Evolutionary conservation across 2,113 vertebrate species (phyloP), one percentile per base, ranked within the genome.

Genomic region (Ammodramus savannarum): DNA sequence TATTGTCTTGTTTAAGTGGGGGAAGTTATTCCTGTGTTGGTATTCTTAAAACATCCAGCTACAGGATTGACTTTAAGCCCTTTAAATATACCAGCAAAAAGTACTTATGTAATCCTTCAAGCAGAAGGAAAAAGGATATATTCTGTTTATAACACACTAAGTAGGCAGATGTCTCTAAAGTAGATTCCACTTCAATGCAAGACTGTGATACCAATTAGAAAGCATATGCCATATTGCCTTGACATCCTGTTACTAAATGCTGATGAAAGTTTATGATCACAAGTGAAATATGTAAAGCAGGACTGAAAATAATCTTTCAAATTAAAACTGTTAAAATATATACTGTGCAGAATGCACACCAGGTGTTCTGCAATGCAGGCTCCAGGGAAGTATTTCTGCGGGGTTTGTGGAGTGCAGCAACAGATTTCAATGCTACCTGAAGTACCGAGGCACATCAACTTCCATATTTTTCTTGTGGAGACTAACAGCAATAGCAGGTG

Each of bases 91-190:
- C 26, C 31, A 82, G n/a, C 29, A 59, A 51, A 67, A 87, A 84
- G 7, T 63, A 74, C 43, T 86, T 95, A 85, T 44, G 36, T 72
- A 92, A 89, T 89, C 57, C 34, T 87, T 85, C 62, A 89, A 93
- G 58, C 31, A 54, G 65, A 91, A 93, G 39, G 32, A 59, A 74
- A 85, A 85, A 48, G 32, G 49, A 89, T 94, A 32, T 87, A 95
- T 90, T 66, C 68, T 79, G 71, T 46, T 86, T 67, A 86, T 94
- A 92, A 96, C 72, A 51, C n/a, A 59, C 62, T 83, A 63, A 96
- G 95, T 92, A 93, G 71, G 55, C 87, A 96, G 79, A 87, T 96
- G 87, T 91, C 78, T 92, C 78, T 84, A 80, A 89, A 96, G 89
- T 14, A 85, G 73, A 90, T 89, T 85, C 78, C 59, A 95, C 67